Evolutionary conservation across 2,797 vertebrate genomes (phyloP).

Genomic region (Sarcoramphus papa): DNA sequence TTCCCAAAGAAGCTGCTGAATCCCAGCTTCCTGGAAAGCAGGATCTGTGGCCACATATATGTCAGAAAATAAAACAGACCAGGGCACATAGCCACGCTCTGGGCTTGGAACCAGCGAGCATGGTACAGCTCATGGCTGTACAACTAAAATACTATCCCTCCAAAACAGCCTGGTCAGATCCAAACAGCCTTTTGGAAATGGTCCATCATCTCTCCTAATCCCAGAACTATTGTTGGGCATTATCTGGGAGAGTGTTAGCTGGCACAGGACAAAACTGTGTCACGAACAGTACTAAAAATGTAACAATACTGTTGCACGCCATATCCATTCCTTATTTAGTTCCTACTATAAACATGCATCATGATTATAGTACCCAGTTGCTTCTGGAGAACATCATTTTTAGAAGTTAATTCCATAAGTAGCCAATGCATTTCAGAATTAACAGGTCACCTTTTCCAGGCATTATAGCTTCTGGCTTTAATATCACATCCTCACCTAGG

Average conservation of each 20-base stretch:
- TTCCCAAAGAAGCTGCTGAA: not conserved
- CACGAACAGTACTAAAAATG: conserved; percentile 34
- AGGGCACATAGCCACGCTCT: not conserved
- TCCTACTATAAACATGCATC: not conserved
- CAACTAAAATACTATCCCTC: not conserved
- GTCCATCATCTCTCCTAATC: not conserved
- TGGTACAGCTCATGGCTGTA: not conserved
- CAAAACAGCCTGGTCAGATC: not conserved
- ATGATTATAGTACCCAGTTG: not conserved
- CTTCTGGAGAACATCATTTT: not conserved
- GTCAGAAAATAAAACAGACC: conserved; percentile 13
- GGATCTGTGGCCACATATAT: not conserved
- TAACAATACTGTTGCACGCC: not conserved
- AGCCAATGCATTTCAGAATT: not conserved
- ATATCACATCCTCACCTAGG: not conserved
- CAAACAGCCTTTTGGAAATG: not conserved
- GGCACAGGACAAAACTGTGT: conserved; percentile 38
- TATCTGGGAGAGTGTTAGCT: conserved; percentile 3
- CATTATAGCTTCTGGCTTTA: not conserved
- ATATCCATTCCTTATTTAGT: conserved; percentile 15
- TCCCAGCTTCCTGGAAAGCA: conserved; percentile 18
- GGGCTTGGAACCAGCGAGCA: not conserved
- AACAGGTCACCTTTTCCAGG: not conserved
- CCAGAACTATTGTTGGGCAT: conserved; percentile 22
- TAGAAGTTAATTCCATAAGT: not conserved